These are phyloP conservation scores for Ispidina picta DNA, from an alignment of 2,797 vertebrate species.

Conservation along the genomic window DNA sequence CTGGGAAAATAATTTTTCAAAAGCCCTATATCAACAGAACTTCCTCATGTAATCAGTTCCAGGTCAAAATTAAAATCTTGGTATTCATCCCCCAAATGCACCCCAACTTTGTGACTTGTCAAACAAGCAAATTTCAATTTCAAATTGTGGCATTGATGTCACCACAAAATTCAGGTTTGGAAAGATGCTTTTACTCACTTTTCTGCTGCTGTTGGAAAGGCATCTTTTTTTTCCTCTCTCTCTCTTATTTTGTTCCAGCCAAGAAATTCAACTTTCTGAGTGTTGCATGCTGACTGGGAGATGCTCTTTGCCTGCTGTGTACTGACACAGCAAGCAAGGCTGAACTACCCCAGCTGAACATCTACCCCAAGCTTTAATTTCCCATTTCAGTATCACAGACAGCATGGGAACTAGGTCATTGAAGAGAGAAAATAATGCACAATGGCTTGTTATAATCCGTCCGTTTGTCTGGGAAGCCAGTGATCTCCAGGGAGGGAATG, in stretches of 20 bases:
- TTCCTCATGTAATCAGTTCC: background rate
- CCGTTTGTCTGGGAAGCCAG: background rate
- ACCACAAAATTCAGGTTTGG: background rate
- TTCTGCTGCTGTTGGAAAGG: background rate
- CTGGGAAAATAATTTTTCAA: background rate
- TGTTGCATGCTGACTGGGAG: background rate
- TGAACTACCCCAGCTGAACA: background rate
- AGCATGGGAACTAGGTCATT: background rate
- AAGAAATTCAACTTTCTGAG: background rate
- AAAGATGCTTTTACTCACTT: background rate
- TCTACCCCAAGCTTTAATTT: background rate
- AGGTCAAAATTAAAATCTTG: background rate
- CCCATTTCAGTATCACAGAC: background rate
- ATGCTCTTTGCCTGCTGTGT: background rate
- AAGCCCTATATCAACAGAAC: background rate
- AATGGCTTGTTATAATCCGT: background rate
- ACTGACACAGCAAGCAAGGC: accelerated
- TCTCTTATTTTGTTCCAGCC: background rate
- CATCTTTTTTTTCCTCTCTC: background rate
- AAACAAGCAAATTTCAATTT: background rate
- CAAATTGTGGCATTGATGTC: background rate
- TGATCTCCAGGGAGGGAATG: background rate
- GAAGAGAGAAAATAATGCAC: constrained; percentile 11
- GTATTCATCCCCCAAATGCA: background rate
- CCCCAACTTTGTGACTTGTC: accelerated